These are phyloP conservation scores for Tadarida brasiliensis DNA, from an alignment of 2,797 vertebrate genomes.

Conservation along the genomic window DNA sequence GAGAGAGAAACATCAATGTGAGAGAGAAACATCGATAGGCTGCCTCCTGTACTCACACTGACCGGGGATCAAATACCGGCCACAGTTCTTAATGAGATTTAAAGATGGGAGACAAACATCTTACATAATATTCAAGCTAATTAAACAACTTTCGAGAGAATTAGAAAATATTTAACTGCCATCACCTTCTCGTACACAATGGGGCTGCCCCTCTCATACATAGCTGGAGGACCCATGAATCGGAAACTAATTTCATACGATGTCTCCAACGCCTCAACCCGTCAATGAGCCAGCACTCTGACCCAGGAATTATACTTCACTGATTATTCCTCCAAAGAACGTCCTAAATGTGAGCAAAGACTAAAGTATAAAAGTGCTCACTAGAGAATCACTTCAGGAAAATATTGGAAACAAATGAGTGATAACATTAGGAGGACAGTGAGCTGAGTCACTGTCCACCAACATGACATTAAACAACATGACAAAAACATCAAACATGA, in stretches of 20 bases:
- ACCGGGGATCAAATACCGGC: too few relatives aligned
- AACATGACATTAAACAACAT: not conserved
- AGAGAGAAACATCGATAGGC: too few relatives aligned
- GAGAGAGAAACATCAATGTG: too few relatives aligned
- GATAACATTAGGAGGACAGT: not conserved
- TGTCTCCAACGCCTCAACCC: rapidly evolving
- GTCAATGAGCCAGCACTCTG: not conserved
- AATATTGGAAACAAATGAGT: not conserved
- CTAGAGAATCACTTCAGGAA: not conserved
- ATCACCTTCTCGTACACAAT: not conserved
- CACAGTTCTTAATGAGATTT: not conserved
- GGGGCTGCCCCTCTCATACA: rapidly evolving
- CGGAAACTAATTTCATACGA: not conserved
- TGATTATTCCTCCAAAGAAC: not conserved
- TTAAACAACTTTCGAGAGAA: not conserved
- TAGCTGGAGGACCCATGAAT: rapidly evolving
- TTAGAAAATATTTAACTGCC: not conserved
- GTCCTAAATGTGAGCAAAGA: not conserved
- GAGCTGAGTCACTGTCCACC: not conserved
- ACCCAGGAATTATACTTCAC: not conserved
- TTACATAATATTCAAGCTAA: not conserved
- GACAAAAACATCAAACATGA: not conserved
- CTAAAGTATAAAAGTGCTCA: not conserved
- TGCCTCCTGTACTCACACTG: too few relatives aligned
- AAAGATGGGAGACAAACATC: not conserved